phyloP scores from a whole-genome alignment of 2,797 vertebrate species.

The Gallinago solitaria region DNA sequence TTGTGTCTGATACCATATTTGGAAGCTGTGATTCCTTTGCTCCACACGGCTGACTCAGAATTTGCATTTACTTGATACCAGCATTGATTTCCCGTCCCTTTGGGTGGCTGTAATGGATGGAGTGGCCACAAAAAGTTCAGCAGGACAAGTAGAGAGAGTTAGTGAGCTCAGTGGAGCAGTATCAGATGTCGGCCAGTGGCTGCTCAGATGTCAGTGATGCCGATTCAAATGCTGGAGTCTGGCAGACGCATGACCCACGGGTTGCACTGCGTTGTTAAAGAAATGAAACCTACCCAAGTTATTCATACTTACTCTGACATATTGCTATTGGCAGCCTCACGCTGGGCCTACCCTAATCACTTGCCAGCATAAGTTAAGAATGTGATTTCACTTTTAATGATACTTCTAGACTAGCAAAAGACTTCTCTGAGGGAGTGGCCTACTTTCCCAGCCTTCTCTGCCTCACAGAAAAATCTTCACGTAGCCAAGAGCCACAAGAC shows the following conservation, averaged over 20 bases:
- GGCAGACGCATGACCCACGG: constrained; percentile 37
- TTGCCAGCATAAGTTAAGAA: constrained; percentile 64
- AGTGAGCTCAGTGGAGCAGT: neutral
- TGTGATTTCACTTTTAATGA: constrained; percentile 55
- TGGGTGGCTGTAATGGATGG: constrained; percentile 22
- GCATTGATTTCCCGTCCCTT: constrained; percentile 29
- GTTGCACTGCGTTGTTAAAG: constrained; percentile 29
- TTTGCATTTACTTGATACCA: constrained; percentile 48
- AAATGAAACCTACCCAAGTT: constrained; percentile 47
- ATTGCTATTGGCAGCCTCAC: constrained; percentile 48
- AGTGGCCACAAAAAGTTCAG: constrained; percentile 30
- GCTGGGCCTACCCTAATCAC: constrained; percentile 57
- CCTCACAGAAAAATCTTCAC: neutral
- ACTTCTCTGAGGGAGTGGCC: constrained; percentile 33
- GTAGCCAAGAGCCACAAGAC: neutral
- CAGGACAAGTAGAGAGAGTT: constrained; percentile 40
- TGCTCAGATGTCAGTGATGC: constrained; percentile 41
- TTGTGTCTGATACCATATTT: constrained; percentile 53
- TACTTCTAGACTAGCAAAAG: constrained; percentile 18
- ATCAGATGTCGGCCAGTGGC: neutral
- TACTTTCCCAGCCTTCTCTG: neutral
- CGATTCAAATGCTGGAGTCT: constrained; percentile 30
- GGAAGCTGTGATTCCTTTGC: constrained; percentile 40
- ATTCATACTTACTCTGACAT: constrained; percentile 1
- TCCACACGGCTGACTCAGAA: constrained; percentile 1